Percentiles rank a stretch among this genome's conserved stretches.
Conservation (phyloP, 2,888 invertebrate genomes). For the Ametastegia equiseti region DNA sequence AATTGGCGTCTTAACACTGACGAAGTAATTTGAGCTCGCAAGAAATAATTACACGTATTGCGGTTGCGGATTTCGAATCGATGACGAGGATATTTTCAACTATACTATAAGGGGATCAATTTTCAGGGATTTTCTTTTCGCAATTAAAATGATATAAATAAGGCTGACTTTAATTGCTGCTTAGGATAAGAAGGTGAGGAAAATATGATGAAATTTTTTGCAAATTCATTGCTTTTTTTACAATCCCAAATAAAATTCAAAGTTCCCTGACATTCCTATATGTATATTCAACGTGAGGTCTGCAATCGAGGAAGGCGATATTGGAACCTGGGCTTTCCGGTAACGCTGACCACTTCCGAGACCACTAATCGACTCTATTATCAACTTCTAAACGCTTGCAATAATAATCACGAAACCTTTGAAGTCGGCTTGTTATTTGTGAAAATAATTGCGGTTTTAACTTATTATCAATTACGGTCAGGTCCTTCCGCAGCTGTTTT, state of each 20-base stretch:
- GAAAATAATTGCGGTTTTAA: not conserved
- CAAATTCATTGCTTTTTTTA: too few relatives aligned
- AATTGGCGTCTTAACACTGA: too few relatives aligned
- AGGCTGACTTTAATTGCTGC: not conserved
- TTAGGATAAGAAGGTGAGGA: too few relatives aligned
- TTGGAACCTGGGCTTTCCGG: not conserved
- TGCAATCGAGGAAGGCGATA: not conserved
- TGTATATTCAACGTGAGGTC: not conserved
- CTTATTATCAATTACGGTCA: not conserved
- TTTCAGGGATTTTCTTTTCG: too few relatives aligned
- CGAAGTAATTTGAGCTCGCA: not conserved
- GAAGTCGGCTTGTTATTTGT: not conserved
- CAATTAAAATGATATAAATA: too few relatives aligned
- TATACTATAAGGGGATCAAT: too few relatives aligned
- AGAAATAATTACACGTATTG: not conserved
- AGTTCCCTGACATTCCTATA: too few relatives aligned
- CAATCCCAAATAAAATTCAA: too few relatives aligned
- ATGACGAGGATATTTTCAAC: not conserved
- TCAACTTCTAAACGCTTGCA: conserved; percentile 18
- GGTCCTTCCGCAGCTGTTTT: not conserved
- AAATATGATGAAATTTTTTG: not conserved
- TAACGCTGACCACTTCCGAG: conserved; percentile 28
- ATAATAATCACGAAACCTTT: conserved; percentile 26
- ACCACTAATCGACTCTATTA: conserved; percentile 7
- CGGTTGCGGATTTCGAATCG: not conserved